Evolutionary conservation across 2,113 vertebrate genomes (phyloP).

Genomic region (Proteles cristata): DNA sequence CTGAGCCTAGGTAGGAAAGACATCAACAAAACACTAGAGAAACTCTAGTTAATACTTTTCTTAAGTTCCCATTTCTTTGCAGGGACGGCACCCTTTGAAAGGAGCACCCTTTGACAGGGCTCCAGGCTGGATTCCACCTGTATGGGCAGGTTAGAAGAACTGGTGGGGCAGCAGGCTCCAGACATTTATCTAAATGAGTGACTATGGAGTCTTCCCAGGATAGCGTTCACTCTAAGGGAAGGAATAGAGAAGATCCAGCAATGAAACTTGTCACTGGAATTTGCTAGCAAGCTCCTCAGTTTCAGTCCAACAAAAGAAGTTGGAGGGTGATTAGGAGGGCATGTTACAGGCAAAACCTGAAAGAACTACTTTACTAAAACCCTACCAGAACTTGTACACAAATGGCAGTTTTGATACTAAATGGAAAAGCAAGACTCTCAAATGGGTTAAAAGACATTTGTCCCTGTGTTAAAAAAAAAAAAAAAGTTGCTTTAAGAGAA

Average conservation of each 20-base stretch:
- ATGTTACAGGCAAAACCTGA: background rate
- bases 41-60: background rate
- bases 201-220: background rate
- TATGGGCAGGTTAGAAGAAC: background rate
- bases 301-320: background rate
- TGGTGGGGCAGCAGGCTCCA: background rate
- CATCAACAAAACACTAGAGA: background rate
- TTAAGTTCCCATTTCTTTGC: background rate
- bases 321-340: background rate
- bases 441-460: background rate
- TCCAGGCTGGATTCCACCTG: background rate
- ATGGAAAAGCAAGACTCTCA: slow-evolving; percentile 7
- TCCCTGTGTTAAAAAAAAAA: background rate
- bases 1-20: background rate
- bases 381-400: background rate
- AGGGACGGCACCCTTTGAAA: background rate
- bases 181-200: background rate
- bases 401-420: background rate
- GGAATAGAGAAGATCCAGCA: background rate
- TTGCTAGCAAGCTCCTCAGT: background rate
- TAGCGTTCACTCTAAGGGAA: background rate
- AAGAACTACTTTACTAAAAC: background rate
- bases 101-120: background rate
- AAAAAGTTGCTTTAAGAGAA: background rate
- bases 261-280: background rate